Evolutionary conservation across 1,140 invertebrate genomes (phyloP).

Genomic region (Eriosoma lanigerum): DNA sequence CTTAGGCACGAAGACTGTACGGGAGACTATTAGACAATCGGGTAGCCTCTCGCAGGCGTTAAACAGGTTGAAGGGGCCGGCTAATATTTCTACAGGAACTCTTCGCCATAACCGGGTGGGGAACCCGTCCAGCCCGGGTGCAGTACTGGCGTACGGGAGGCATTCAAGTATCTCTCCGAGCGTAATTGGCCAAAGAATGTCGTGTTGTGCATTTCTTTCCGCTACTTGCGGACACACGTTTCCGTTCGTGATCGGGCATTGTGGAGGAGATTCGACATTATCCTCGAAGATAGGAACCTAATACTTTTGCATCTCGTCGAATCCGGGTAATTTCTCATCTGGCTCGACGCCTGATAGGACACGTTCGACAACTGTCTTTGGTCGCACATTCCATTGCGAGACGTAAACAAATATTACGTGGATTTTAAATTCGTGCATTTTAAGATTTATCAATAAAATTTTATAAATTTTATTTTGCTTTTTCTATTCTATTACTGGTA

Average conservation of each 20-base stretch:
- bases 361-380: no score
- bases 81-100: background rate
- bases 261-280: accelerated
- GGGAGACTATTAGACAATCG: background rate
- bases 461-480: no score
- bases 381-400: no score
- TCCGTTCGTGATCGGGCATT: background rate
- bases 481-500: no score
- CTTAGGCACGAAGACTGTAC: background rate
- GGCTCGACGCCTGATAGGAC: no score
- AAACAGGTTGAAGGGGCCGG: background rate
- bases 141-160: background rate
- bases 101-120: background rate
- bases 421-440: no score
- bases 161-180: background rate
- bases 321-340: no score
- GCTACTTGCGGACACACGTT: background rate
- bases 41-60: background rate
- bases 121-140: background rate
- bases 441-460: no score
- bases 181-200: accelerated
- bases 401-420: no score
- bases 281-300: no score
- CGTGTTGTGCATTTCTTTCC: accelerated
- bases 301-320: no score